A percentile compares a stretch with the other conserved stretches of the same genome.
phyloP scores from a whole-genome alignment of 2,888 invertebrate genomes.

The Nasonia oneida region DNA sequence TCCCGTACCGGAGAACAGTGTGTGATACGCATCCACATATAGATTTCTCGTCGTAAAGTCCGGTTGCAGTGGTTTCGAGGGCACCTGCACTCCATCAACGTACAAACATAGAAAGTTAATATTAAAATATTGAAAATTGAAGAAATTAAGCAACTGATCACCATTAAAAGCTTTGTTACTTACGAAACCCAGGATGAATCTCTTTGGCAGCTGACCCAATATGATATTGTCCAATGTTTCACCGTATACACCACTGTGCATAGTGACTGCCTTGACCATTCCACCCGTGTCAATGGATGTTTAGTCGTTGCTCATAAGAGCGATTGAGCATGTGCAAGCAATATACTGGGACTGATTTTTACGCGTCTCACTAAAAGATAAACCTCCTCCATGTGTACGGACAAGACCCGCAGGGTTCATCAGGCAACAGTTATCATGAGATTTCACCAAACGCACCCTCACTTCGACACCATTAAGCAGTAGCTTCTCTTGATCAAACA shows the following conservation, averaged over 20 bases:
- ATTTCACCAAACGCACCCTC: neutral
- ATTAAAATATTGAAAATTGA: constrained; percentile 2
- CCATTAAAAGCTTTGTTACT: neutral
- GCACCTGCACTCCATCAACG: neutral
- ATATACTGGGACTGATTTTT: neutral
- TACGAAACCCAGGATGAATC: neutral
- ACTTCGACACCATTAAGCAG: neutral
- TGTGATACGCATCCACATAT: constrained; percentile 67
- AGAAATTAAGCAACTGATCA: neutral
- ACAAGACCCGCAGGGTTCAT: neutral
- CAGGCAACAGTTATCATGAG: neutral
- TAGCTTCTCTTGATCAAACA: neutral
- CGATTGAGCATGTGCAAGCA: neutral
- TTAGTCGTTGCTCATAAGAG: neutral
- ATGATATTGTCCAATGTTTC: neutral
- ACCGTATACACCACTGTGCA: neutral
- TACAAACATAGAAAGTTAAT: neutral
- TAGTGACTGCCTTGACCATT: neutral
- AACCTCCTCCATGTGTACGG: neutral
- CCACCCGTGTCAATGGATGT: neutral
- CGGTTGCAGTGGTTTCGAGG: constrained; percentile 45
- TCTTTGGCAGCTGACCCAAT: constrained; percentile 1
- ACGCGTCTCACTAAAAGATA: neutral
- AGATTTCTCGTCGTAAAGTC: constrained; percentile 57
- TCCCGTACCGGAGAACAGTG: constrained; percentile 65